Evolutionary conservation across 2,888 invertebrate genomes (phyloP).

Genomic region (Gari tellinella): DNA sequence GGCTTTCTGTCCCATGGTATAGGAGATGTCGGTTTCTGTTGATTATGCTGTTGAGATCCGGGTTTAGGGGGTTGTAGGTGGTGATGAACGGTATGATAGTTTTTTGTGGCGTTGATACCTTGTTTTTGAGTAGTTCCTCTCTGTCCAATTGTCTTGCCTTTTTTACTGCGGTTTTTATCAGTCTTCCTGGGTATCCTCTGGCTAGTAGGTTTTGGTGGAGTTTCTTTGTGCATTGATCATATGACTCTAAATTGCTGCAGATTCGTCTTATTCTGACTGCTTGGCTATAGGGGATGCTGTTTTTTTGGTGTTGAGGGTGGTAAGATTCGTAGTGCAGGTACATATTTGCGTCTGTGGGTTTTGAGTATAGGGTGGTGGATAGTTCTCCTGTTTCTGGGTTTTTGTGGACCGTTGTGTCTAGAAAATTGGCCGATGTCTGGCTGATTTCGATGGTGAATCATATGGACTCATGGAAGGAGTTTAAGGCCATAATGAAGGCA

Average conservation of each 20-base stretch:
- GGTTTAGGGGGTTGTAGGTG: no score
- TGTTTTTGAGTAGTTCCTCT: no score
- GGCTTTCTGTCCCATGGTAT: no score
- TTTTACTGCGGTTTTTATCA: no score
- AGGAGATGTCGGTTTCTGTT: no score
- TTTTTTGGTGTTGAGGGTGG: neutral
- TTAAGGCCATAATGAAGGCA: slow-evolving; percentile 5
- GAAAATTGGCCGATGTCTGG: slow-evolving; percentile 1
- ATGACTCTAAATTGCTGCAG: neutral
- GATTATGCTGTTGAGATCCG: no score
- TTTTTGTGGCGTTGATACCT: no score
- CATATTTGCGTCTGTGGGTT: slow-evolving; percentile 16
- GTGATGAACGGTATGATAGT: no score
- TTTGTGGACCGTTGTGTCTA: slow-evolving; percentile 5
- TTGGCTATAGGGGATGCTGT: slow-evolving; percentile 5
- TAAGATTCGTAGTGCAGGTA: slow-evolving; percentile 7
- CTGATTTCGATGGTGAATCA: slow-evolving; percentile 23
- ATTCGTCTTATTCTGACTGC: slow-evolving; percentile 4
- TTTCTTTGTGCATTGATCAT: slow-evolving; percentile 2
- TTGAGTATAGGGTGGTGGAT: slow-evolving; percentile 2
- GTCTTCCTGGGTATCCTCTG: neutral
- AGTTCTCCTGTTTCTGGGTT: slow-evolving; percentile 1
- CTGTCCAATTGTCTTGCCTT: no score
- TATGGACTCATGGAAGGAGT: slow-evolving; percentile 18
- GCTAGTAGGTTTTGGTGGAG: neutral